Conservation (phyloP, 2,113 vertebrate genomes). For the Atractosteus spatula region DNA sequence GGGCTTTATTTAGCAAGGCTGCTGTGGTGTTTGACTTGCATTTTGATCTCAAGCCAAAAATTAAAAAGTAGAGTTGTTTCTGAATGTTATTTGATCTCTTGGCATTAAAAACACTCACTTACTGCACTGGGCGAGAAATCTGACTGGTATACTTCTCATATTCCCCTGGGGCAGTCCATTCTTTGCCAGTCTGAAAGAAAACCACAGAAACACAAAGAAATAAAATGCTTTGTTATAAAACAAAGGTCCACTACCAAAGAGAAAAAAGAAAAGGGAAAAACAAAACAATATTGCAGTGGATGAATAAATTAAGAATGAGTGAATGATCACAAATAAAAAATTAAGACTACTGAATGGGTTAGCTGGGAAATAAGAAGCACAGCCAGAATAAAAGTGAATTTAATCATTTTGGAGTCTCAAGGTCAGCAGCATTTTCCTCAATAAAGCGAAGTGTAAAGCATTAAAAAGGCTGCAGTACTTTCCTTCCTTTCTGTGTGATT, state of each 20-base stretch:
- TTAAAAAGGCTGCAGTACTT: no score
- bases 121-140: slow-evolving; percentile 78
- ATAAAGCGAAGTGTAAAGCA: no score
- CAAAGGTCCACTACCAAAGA: not conserved
- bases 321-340: not conserved
- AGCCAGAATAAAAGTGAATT: no score
- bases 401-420: no score
- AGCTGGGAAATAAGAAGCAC: no score
- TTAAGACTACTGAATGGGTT: no score
- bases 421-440: no score
- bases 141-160: slow-evolving; percentile 88
- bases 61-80: no score
- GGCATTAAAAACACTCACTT: slow-evolving; percentile 42
- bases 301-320: not conserved
- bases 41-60: no score
- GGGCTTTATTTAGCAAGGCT: not conserved
- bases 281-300: not conserved
- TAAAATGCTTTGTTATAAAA: not conserved
- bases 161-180: slow-evolving; percentile 91
- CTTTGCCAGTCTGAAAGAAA: slow-evolving; percentile 74
- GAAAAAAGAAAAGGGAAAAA: not conserved
- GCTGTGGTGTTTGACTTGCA: not conserved
- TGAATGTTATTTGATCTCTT: no score
- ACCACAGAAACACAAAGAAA: not conserved
- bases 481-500: no score